These are phyloP conservation scores for Leptarthrus brevirostris DNA, from an alignment of 2,888 invertebrate genomes.

Conservation along the genomic window DNA sequence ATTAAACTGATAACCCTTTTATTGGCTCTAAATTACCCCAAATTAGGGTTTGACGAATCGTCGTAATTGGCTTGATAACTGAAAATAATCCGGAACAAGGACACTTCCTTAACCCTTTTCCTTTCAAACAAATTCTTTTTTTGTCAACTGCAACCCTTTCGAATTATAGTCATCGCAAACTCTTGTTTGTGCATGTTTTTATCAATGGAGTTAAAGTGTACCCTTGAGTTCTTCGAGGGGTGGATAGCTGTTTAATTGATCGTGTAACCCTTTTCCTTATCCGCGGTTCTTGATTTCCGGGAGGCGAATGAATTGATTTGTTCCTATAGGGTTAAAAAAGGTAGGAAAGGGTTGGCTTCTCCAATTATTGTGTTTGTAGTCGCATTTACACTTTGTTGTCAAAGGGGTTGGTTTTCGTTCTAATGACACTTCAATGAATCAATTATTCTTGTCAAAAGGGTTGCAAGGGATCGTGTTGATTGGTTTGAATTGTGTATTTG, in stretches of 20 bases:
- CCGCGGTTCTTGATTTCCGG: background rate
- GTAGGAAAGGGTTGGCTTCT: background rate
- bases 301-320: conserved; percentile 20
- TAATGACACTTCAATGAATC: background rate
- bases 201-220: background rate
- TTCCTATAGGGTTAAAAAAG: conserved; percentile 12
- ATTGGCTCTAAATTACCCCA: too few species aligned
- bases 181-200: background rate
- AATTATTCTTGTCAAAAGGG: background rate
- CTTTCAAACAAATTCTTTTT: background rate
- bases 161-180: background rate
- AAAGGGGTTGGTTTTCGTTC: background rate
- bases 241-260: conserved; percentile 17
- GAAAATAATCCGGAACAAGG: conserved; percentile 6
- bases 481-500: background rate
- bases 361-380: background rate
- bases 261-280: conserved; percentile 16
- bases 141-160: conserved; percentile 7
- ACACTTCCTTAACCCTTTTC: conserved; percentile 2
- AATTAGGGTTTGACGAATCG: conserved; percentile 6
- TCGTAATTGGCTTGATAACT: background rate
- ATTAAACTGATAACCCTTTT: too few species aligned
- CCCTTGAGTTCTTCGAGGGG: background rate
- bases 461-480: background rate
- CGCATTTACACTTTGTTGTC: too few species aligned